Base-by-base conservation (phyloP, 2,888 invertebrate genomes). In the Halictus quadricinctus region DNA sequence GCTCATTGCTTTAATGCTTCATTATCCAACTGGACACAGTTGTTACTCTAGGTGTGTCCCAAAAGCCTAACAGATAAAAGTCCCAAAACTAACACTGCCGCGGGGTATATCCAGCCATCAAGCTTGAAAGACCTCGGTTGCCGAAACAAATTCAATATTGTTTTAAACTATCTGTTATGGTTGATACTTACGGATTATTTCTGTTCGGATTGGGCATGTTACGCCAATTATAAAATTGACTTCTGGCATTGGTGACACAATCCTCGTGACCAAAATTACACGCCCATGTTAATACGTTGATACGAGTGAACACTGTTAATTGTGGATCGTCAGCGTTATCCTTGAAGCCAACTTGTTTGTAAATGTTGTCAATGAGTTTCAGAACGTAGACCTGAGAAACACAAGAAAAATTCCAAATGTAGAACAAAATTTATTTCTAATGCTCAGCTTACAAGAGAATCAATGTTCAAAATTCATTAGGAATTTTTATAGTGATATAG, bases 151-250 rank as follows among this genome's bases (percentile, higher is more conserved):
- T 36, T 36, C 36, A 36, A 36, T 36, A 5, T 36, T 36, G 36
- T 5, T 36, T 36, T 36, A 36, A 36, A 36, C 36, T 36, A 36
- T 36, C 36, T 5, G 36, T 36, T 36, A 36, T 18, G 36, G 6
- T 66, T 29, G 2, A 60, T 36, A 95, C 96, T 96, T 94, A 98
- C 97, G 97, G 97, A 94, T 98, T 98, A 89, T 96, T 96, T 2
- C 95, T 95, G 90, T 97, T 97, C 2, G 98, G 97, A 92, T 97
- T 96, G 0, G 97, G 96, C 0, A 96, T 95, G 80, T 96, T 95
- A 94, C 97, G 96, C 97, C 98, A 98, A 89, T 97, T 96, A 50
- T 96, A 96, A 92, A 97, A 98, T 91, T 97, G 96, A 18, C 95
- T 95, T 8, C 96, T 96, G 0, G 98, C 96, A 81, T 97, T 97